Evolutionary conservation across 1,140 invertebrate species (phyloP).

Genomic region (Lucilia sericata): DNA sequence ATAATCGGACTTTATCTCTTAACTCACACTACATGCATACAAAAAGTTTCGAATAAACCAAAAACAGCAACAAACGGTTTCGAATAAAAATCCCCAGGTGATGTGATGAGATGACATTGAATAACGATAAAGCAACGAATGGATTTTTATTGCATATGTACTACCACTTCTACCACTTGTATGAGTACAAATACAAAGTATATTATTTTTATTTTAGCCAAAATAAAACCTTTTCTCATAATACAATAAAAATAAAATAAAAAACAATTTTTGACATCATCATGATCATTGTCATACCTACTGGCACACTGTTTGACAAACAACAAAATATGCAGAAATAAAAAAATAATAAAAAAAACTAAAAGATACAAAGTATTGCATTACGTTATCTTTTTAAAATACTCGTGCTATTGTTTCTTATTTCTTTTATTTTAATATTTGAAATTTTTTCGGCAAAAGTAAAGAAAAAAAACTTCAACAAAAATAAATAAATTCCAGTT

Average conservation of each 20-base stretch:
- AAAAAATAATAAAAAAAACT: neutral
- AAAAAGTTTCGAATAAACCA: neutral
- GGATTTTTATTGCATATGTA: neutral
- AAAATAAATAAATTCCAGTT: neutral
- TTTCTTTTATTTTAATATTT: neutral
- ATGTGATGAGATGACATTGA: slow-evolving; percentile 1
- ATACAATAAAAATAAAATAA: neutral
- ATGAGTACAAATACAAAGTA: neutral
- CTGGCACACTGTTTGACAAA: neutral
- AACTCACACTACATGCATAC: no score
- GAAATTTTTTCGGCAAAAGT: no score
- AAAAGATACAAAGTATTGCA: neutral
- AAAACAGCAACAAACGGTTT: neutral
- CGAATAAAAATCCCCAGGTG: neutral
- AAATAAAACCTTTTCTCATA: neutral
- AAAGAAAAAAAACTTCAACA: no score
- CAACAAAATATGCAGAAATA: neutral
- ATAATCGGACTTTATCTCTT: no score
- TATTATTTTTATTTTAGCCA: neutral
- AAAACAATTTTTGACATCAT: neutral
- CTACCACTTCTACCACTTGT: neutral
- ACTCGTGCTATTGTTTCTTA: neutral
- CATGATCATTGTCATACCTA: neutral
- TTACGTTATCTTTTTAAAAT: neutral
- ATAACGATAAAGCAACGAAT: neutral